phyloP scores from a whole-genome alignment of 2,113 vertebrate species.

The Probosciger aterrimus region DNA sequence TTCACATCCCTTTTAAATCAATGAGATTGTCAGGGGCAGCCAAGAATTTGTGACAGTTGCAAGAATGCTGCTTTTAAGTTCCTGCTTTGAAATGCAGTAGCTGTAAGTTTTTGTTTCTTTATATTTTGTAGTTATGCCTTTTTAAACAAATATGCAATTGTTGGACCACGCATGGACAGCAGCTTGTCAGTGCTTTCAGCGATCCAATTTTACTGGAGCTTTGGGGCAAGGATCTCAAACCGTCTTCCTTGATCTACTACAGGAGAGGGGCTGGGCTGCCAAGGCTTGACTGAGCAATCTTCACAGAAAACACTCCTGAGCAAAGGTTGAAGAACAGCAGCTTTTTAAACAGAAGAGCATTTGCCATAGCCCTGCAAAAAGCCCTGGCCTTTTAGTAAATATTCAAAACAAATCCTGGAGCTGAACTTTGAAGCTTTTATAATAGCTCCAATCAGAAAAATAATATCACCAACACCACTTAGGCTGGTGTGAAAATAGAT shows the following conservation, averaged over 20 bases:
- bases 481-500: conserved; percentile 39
- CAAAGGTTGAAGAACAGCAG: background rate
- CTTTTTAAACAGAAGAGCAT: background rate
- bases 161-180: background rate
- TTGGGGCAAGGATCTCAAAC: background rate
- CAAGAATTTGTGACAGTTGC: background rate
- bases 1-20: background rate
- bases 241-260: background rate
- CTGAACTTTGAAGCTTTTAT: conserved; percentile 46
- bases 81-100: conserved; percentile 12
- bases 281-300: background rate
- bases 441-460: conserved; percentile 30
- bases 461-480: conserved; percentile 1
- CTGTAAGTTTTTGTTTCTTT: conserved; percentile 18
- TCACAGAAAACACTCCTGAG: background rate
- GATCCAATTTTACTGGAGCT: background rate
- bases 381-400: conserved; percentile 12
- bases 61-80: conserved; percentile 4
- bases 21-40: background rate
- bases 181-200: conserved; percentile 5
- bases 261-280: background rate
- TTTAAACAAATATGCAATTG: background rate
- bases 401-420: conserved; percentile 49
- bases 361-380: background rate
- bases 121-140: background rate